Base-by-base conservation (phyloP, 2,888 invertebrate genomes). In the Microplitis deprimator region DNA sequence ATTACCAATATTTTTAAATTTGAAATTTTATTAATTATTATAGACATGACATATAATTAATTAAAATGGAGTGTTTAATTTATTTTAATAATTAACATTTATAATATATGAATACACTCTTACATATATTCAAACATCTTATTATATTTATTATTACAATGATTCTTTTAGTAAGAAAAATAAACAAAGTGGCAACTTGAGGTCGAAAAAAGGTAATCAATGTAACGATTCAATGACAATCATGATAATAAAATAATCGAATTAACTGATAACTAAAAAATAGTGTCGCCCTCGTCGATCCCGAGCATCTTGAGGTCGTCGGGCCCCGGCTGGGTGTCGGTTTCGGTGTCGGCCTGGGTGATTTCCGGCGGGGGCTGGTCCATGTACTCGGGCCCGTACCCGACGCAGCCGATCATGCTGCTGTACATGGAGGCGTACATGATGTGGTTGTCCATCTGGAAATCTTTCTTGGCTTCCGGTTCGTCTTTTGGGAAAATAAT, bases 241-340 rank as follows among this genome's bases (percentile, higher is more conserved):
- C 29, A 29, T 29, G 29, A 4, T 29, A 3, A 0, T 29, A 29
- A 29, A 29, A 29, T 29, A 40, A 62, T 40, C 61, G 16, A 40
- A 41, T 62, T 5, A 17, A 20, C 8, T 40, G 20, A 60, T 69
- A 60, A 84, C 85, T 87, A 90, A 76, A 90, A 85, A 78, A 89
- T 90, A 5, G 90, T 89, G 87, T 97, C 96, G 50, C 94, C 94
- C 6, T 94, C 96, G 86, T 96, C 96, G 72, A 96, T 96, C 0
- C 97, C 97, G 73, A 97, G 91, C 94, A 97, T 93, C 3, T 95
- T 95, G 78, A 96, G 89, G 84, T 97, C 96, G 77, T 95, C 95
- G 91, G 90, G 84, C 92, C 94, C 86, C 90, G 92, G 89, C 87
- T 91, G 90, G 91, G 91, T 89, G 40, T 83, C 83, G 38, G 82